phyloP scores from a whole-genome alignment of 2,113 vertebrate genomes.

The Aix galericulata region DNA sequence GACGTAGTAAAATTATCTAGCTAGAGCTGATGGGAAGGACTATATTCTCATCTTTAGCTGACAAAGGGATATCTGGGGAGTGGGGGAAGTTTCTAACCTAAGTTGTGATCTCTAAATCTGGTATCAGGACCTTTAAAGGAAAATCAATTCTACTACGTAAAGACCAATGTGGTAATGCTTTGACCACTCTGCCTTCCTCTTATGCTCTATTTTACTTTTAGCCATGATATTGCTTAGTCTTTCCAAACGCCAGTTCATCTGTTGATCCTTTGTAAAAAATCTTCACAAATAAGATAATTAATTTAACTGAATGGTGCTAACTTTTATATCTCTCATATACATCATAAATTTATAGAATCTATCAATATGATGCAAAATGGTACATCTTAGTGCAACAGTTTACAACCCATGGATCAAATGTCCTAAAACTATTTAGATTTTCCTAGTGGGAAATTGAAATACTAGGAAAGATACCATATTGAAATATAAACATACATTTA shows the following conservation, averaged over 20 bases:
- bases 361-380: background rate
- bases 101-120: rapidly evolving
- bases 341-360: background rate
- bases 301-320: background rate
- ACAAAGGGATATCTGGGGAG: rapidly evolving
- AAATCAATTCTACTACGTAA: background rate
- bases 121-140: background rate
- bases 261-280: background rate
- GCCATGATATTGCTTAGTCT: background rate
- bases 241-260: background rate
- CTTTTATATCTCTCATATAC: background rate
- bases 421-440: background rate
- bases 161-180: background rate
- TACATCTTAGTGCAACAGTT: background rate
- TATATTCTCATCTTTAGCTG: background rate
- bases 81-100: background rate
- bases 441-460: background rate
- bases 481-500: background rate
- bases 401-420: background rate
- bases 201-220: background rate
- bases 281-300: background rate
- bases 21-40: background rate
- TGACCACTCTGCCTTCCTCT: background rate
- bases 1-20: background rate
- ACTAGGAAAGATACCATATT: background rate